Conservation (phyloP, 2,113 vertebrate species). For the Siniperca chuatsi region DNA sequence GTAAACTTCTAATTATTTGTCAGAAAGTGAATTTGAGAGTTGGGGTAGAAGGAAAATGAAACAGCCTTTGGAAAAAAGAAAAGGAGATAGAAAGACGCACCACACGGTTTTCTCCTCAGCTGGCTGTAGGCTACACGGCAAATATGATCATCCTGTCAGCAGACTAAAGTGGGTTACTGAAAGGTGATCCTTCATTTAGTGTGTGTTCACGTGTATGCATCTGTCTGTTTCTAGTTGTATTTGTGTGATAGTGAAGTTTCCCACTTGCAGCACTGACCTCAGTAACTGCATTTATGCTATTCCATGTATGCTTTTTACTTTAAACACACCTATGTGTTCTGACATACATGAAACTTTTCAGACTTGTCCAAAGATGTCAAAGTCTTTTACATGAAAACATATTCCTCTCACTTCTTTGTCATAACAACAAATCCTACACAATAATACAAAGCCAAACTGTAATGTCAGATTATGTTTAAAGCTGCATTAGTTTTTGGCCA, state of each 20-base stretch:
- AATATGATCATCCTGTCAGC: conserved; percentile 66
- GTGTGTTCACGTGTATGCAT: not conserved
- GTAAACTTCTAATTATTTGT: conserved; percentile 8
- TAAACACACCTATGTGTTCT: not conserved
- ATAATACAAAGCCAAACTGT: not conserved
- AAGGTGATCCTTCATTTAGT: conserved; percentile 55
- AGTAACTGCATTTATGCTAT: not conserved
- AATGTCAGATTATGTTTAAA: not conserved
- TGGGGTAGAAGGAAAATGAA: not conserved
- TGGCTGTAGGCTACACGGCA: conserved; percentile 62
- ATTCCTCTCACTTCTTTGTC: not conserved
- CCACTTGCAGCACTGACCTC: not conserved
- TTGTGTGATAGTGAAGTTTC: conserved; percentile 11
- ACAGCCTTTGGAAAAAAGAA: not conserved
- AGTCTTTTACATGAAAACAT: not conserved
- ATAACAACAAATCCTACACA: not conserved
- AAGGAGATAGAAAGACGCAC: conserved; percentile 1
- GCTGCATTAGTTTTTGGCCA: not conserved
- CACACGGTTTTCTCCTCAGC: conserved; percentile 55
- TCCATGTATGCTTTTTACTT: not conserved
- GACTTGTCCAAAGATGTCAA: not conserved
- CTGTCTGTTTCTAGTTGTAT: conserved; percentile 20
- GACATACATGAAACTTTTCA: not conserved
- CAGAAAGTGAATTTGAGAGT: conserved; percentile 1
- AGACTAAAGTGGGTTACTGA: conserved; percentile 58